Evolutionary conservation across 2,113 vertebrate species (phyloP).

Genomic region (Lichenostomus cassidix): DNA sequence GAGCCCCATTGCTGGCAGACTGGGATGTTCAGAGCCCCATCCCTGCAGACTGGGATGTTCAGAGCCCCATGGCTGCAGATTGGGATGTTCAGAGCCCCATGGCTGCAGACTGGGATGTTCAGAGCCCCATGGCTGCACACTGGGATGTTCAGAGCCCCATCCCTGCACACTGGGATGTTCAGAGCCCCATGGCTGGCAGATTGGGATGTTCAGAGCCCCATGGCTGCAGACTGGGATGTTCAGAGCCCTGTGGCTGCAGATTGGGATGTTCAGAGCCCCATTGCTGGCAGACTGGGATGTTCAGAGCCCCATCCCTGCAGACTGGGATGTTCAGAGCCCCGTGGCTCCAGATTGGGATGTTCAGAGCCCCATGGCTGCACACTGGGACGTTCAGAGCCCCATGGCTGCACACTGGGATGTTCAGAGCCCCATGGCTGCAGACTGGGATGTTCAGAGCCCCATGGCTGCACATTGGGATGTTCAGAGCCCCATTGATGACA

Average conservation of each 20-base stretch:
- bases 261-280: conserved; percentile 74
- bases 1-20: conserved; percentile 58
- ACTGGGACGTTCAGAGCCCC: conserved; percentile 75
- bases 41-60: conserved; percentile 69
- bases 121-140: conserved; percentile 72
- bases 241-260: conserved; percentile 77
- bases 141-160: conserved; percentile 75
- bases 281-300: conserved; percentile 77
- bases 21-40: conserved; percentile 50
- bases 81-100: conserved; percentile 75
- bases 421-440: conserved; percentile 72
- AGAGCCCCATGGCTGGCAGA: conserved; percentile 73
- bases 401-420: conserved; percentile 77
- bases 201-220: conserved; percentile 74
- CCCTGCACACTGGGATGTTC: conserved; percentile 77
- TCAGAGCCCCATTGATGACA: no score
- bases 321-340: conserved; percentile 75
- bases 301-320: conserved; percentile 72
- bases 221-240: conserved; percentile 77
- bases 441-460: conserved; percentile 75
- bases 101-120: conserved; percentile 77
- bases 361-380: conserved; percentile 72
- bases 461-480: conserved; percentile 77
- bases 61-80: conserved; percentile 72
- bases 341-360: conserved; percentile 77